Evolutionary conservation across 2,797 vertebrate species (phyloP), one percentile per base, ranked within the genome.

Genomic region (Poeciliopsis turneri): DNA sequence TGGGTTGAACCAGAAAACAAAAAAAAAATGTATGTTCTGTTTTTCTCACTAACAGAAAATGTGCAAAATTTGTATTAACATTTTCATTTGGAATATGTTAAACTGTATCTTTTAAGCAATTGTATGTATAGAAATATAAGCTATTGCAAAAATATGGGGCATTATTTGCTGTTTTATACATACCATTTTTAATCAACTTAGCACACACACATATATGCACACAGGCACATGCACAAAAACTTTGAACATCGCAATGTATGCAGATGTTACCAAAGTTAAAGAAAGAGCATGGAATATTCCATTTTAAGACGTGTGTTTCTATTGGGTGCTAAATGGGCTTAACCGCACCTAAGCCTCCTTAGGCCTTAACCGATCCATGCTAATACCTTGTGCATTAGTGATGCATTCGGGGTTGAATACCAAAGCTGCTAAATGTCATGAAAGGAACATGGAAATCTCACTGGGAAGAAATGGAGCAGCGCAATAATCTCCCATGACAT

Each of bases 321-420:
- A 84, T 86, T 76, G 85, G 16, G 46, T 82, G 64, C 73, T 84
- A 85, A 87, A 89, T 83, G 70, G 81, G 72, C 86, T 92, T 91
- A 88, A 88, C 81, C 57, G 77, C 82, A 85, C 80, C 76, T 89
- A 89, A 84, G 86, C 81, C 74, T 66, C 59, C 82, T 88, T 80
- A 43, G 87, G 87, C 86, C 86, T 78, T 85, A 82, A 89, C 78
- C 81, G 79, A 87, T 90, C 82, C 64, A 36, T 84, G 83, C 64
- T 88, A 91, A 92, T 91, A 89, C 85, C 72, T 88, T 85, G 78
- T 88, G 82, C 80, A 87, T 88, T 86, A 82, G 74, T 76, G 76
- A 83, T 84, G 88, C 74, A 85, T 78, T 82, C 73, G 53, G 73
- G 68, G 39, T 87, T 80, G 75, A 85, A 86, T 78, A 76, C 72